A percentile compares a stretch with the other conserved stretches of the same genome.
These are phyloP conservation scores for Chloroceryle inda DNA, from an alignment of 2,797 vertebrate species.

Conservation along the genomic window DNA sequence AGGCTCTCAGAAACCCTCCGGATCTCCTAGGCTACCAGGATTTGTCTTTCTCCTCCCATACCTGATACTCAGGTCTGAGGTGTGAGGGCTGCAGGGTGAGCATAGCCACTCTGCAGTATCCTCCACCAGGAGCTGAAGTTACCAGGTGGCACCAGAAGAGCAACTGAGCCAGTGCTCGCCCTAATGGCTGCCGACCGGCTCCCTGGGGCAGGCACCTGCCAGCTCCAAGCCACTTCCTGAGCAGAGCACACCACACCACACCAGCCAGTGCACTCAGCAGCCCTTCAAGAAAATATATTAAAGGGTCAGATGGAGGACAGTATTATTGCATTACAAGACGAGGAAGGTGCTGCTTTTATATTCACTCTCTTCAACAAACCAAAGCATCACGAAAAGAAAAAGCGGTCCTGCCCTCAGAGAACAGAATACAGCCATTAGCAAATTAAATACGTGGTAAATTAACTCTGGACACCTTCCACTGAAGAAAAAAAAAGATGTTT, in stretches of 20 bases:
- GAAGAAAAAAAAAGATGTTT: not conserved
- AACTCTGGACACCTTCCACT: not conserved
- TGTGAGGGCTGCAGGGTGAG: not conserved
- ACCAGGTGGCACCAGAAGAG: not conserved
- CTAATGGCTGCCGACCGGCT: constrained; percentile 4
- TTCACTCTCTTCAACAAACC: not conserved
- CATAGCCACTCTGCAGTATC: not conserved
- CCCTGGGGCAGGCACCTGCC: not conserved
- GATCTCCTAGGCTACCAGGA: not conserved
- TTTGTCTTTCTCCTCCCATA: not conserved
- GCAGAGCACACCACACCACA: not conserved
- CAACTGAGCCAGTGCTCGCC: fast-evolving
- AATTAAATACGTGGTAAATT: constrained; percentile 6
- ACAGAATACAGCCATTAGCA: not conserved
- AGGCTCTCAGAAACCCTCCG: not conserved
- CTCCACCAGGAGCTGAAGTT: not conserved
- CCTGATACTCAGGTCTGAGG: not conserved
- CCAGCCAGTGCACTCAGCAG: not conserved
- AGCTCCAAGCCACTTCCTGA: constrained; percentile 11
- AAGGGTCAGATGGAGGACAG: constrained; percentile 5
- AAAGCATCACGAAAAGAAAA: not conserved
- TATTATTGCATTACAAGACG: not conserved
- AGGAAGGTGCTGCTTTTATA: not conserved
- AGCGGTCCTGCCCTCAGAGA: not conserved
- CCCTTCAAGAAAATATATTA: not conserved